Conservation (phyloP, 2,113 vertebrate species). For the Larimichthys polyactis region DNA sequence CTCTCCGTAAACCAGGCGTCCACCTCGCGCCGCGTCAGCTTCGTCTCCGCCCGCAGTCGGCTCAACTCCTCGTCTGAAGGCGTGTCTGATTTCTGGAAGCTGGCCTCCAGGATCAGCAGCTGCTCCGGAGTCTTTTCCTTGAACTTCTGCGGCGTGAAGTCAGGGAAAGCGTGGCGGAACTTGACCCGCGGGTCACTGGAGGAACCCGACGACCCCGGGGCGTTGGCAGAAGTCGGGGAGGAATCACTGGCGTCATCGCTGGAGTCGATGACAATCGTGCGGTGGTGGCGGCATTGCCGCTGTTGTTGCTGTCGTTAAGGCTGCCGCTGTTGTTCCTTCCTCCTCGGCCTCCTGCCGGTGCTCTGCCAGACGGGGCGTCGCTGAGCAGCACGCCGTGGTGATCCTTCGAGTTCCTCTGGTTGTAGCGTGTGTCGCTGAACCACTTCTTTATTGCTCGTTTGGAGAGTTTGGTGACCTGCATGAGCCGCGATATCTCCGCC, state of each 20-base stretch:
- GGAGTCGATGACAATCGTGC: constrained; percentile 93
- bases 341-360: neutral
- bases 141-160: constrained; percentile 93
- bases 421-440: constrained; percentile 99
- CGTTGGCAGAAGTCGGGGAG: constrained; percentile 78
- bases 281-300: constrained; percentile 55
- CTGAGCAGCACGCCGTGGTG: constrained; percentile 85
- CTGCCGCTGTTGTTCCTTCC: neutral
- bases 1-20: constrained; percentile 96
- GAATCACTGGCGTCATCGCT: constrained; percentile 90
- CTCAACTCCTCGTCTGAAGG: constrained; percentile 95
- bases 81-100: constrained; percentile 88
- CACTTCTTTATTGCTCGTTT: constrained; percentile 99
- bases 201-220: constrained; percentile 1
- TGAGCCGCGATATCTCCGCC: constrained; percentile 93
- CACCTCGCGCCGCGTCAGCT: constrained; percentile 94
- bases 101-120: constrained; percentile 90
- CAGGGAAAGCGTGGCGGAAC: constrained; percentile 89
- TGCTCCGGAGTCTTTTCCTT: constrained; percentile 96
- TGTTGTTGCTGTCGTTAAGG: constrained; percentile 13
- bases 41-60: constrained; percentile 90
- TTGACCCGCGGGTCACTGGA: constrained; percentile 84
- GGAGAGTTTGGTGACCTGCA: constrained; percentile 94
- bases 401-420: constrained; percentile 97
- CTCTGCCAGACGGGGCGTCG: constrained; percentile 56